These are phyloP conservation scores for Cichlasoma orientale DNA, from an alignment of 2,797 vertebrate species.

Conservation along the genomic window DNA sequence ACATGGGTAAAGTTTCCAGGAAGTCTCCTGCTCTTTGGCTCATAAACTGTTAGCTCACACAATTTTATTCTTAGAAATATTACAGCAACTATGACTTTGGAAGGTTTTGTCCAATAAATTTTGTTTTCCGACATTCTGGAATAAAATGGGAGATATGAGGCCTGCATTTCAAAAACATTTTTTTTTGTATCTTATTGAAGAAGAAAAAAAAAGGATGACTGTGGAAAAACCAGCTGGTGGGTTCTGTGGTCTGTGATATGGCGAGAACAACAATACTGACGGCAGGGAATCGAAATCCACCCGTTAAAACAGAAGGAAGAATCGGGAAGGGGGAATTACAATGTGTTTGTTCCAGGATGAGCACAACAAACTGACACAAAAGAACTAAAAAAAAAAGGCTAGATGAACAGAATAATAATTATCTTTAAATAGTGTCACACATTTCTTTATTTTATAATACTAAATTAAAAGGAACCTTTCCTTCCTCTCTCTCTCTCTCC, in stretches of 20 bases:
- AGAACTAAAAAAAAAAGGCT: conserved; percentile 71
- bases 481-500: conserved; percentile 38
- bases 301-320: conserved; percentile 70
- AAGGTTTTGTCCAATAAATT: neutral
- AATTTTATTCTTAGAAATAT: neutral
- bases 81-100: neutral
- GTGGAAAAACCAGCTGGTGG: conserved; percentile 54
- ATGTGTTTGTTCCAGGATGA: conserved; percentile 73
- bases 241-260: conserved; percentile 67
- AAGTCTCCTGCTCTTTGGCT: conserved; percentile 7
- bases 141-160: conserved; percentile 2
- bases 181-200: neutral
- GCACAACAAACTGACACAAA: conserved; percentile 84
- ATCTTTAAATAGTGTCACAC: conserved; percentile 91
- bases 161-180: neutral
- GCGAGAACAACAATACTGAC: conserved; percentile 69
- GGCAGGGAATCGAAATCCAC: conserved; percentile 65
- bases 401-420: conserved; percentile 86
- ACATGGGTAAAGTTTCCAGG: neutral
- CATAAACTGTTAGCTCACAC: neutral
- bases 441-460: conserved; percentile 87
- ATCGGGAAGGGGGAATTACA: conserved; percentile 58
- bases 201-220: conserved; percentile 12
- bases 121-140: neutral
- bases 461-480: conserved; percentile 86